phyloP scores from a whole-genome alignment of 2,888 invertebrate species.

The Tipula helvola region DNA sequence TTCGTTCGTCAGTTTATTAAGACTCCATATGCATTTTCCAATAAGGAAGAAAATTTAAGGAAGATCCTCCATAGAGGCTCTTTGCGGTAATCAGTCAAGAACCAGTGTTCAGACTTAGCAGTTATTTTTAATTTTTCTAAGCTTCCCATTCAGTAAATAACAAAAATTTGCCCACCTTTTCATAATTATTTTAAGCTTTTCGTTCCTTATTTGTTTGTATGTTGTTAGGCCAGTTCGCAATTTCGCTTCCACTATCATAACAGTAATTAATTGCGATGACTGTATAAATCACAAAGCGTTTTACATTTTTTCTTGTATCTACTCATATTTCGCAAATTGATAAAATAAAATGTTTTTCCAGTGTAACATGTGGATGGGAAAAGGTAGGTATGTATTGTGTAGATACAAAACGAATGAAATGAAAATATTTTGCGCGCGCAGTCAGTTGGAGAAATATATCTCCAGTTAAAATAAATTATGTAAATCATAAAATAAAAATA shows the following conservation, averaged over 20 bases:
- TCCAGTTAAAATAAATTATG: background rate
- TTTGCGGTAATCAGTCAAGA: too few species aligned
- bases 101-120: too few species aligned
- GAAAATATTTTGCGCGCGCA: background rate
- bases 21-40: too few species aligned
- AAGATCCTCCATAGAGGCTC: too few species aligned
- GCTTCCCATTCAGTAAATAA: too few species aligned
- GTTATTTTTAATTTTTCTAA: too few species aligned
- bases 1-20: too few species aligned
- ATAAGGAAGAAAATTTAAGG: too few species aligned
- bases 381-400: background rate
- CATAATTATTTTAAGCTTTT: too few species aligned
- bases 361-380: background rate
- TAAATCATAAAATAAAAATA: background rate
- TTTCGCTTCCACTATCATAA: too few species aligned
- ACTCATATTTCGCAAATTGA: background rate
- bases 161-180: background rate
- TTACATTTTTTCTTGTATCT: background rate
- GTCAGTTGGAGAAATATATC: background rate
- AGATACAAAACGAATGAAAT: background rate
- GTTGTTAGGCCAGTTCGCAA: too few species aligned
- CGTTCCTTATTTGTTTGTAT: too few species aligned
- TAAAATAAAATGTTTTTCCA: background rate
- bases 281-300: background rate
- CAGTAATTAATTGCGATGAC: background rate